These are phyloP conservation scores for Rotaria socialis DNA, from an alignment of 2,888 invertebrate species.

Conservation along the genomic window DNA sequence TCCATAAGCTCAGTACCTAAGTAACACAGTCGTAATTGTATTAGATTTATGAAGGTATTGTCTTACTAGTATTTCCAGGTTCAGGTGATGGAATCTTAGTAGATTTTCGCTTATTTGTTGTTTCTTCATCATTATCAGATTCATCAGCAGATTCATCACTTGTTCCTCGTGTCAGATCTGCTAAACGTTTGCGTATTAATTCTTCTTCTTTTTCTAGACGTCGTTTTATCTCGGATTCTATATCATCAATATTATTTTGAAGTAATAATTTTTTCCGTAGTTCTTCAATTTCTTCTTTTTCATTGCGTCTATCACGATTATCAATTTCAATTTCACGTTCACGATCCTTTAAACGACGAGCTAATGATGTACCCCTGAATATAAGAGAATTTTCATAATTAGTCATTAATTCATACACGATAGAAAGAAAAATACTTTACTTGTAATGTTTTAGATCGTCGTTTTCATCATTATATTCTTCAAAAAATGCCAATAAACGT, in stretches of 20 bases:
- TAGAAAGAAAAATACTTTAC: neutral
- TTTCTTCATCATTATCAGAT: neutral
- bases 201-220: slow-evolving; percentile 41
- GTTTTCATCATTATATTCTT: slow-evolving; percentile 96
- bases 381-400: neutral
- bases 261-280: slow-evolving; percentile 69
- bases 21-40: neutral
- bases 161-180: neutral
- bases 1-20: neutral
- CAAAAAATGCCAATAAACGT: slow-evolving; percentile 89
- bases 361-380: slow-evolving; percentile 74
- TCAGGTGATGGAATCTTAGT: neutral
- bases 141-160: neutral
- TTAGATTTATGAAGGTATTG: neutral
- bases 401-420: neutral
- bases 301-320: slow-evolving; percentile 76
- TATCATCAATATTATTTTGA: slow-evolving; percentile 61
- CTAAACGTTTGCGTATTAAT: neutral
- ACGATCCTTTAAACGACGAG: slow-evolving; percentile 80
- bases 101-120: neutral
- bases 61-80: neutral
- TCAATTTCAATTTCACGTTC: slow-evolving; percentile 89
- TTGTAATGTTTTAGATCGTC: slow-evolving; percentile 96
- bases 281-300: slow-evolving; percentile 80
- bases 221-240: slow-evolving; percentile 59